phyloP scores from a whole-genome alignment of 2,797 vertebrate genomes.

The Rhinogobio ventralis region DNA sequence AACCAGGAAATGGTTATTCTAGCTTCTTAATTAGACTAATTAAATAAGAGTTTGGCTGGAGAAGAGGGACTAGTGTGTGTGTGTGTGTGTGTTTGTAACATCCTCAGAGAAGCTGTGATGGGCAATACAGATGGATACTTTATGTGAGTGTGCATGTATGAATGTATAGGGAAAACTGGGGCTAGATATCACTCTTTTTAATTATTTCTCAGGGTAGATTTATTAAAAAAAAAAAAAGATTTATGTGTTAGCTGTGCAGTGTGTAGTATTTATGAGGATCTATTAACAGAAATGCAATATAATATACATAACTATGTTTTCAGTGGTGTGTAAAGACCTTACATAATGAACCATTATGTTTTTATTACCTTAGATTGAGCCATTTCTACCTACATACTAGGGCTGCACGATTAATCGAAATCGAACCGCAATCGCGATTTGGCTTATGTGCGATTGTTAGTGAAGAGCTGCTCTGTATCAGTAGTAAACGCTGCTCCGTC shows the following conservation, averaged over 20 bases:
- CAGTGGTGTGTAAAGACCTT: too few relatives aligned
- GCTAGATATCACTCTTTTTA: slow-evolving; percentile 7
- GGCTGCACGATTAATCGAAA: too few relatives aligned
- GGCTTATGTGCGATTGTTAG: too few relatives aligned
- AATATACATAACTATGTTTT: too few relatives aligned
- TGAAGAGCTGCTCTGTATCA: too few relatives aligned
- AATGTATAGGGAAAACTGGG: slow-evolving; percentile 15
- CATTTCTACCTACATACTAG: too few relatives aligned
- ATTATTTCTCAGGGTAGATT: slow-evolving; percentile 12
- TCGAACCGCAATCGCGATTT: too few relatives aligned
- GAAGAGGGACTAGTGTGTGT: slow-evolving; percentile 60
- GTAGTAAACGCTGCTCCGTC: too few relatives aligned
- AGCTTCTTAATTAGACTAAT: slow-evolving; percentile 79
- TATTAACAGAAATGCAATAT: too few relatives aligned
- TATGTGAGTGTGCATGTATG: slow-evolving; percentile 27
- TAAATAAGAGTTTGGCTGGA: slow-evolving; percentile 69
- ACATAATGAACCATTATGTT: too few relatives aligned
- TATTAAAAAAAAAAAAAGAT: slow-evolving; percentile 5
- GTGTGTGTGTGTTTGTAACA: neutral
- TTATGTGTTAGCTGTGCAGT: neutral
- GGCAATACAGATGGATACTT: neutral
- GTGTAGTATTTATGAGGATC: too few relatives aligned
- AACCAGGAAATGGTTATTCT: slow-evolving; percentile 78
- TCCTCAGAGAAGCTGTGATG: slow-evolving; percentile 2
- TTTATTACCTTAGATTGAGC: too few relatives aligned